phyloP scores from a whole-genome alignment of 2,888 invertebrate species.

The Leptarthrus brevirostris region DNA sequence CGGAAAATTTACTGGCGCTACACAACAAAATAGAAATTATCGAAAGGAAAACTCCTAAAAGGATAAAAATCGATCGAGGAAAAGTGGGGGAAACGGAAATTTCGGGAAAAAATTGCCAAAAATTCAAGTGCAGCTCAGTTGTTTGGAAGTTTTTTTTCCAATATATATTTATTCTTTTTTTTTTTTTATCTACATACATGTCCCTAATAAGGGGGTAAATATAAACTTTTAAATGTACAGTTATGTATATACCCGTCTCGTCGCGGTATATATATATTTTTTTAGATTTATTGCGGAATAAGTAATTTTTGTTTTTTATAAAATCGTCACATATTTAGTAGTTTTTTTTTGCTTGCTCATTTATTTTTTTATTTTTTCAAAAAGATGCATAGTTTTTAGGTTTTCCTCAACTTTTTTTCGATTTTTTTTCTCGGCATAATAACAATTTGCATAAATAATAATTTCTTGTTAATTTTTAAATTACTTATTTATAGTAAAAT shows the following conservation, averaged over 20 bases:
- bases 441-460: too few species aligned
- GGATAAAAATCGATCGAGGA: too few species aligned
- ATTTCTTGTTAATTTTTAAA: slow-evolving; percentile 9
- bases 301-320: slow-evolving; percentile 26
- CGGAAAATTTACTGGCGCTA: too few species aligned
- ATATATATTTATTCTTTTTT: slow-evolving; percentile 35
- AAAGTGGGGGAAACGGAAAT: too few species aligned
- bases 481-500: slow-evolving; percentile 35
- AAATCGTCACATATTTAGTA: slow-evolving; percentile 33
- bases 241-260: slow-evolving; percentile 4
- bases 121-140: slow-evolving; percentile 17
- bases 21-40: too few species aligned
- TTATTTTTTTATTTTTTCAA: background rate
- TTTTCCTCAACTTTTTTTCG: background rate
- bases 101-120: too few species aligned
- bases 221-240: slow-evolving; percentile 23
- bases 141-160: slow-evolving; percentile 38
- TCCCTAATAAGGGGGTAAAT: slow-evolving; percentile 23
- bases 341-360: too few species aligned
- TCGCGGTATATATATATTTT: slow-evolving; percentile 10
- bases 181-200: slow-evolving; percentile 35
- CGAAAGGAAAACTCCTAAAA: too few species aligned
- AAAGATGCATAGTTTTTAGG: slow-evolving; percentile 1
- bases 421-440: background rate
- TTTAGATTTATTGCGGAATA: slow-evolving; percentile 34